Conservation (phyloP, 2,797 vertebrate genomes). For the Muraenolepis orangiensis region DNA sequence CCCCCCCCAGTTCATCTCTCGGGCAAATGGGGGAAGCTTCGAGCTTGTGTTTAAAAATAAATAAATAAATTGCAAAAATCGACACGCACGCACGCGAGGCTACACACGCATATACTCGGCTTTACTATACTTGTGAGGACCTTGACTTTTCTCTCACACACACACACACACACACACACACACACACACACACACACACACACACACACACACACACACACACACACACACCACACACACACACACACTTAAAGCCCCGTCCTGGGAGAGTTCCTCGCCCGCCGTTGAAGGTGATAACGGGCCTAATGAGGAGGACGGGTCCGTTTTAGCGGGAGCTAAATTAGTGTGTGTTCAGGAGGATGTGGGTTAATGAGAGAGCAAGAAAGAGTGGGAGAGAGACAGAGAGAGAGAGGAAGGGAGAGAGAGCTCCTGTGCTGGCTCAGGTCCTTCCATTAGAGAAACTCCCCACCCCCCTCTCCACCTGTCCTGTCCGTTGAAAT, state of each 20-base stretch:
- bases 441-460: conserved; percentile 52
- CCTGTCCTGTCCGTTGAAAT: conserved; percentile 22
- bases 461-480: conserved; percentile 34
- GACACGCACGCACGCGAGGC: neutral
- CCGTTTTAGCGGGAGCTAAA: conserved; percentile 57
- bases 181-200: too few species aligned
- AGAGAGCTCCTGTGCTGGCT: conserved; percentile 46
- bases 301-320: conserved; percentile 67
- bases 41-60: neutral
- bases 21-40: conserved; percentile 42
- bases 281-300: conserved; percentile 68
- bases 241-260: conserved; percentile 19
- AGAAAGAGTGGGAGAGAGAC: neutral
- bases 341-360: conserved; percentile 59
- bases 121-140: neutral
- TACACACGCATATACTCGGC: neutral
- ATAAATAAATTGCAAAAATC: neutral
- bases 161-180: too few species aligned
- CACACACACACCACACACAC: conserved; percentile 14
- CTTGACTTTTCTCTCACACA: neutral
- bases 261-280: conserved; percentile 43
- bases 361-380: conserved; percentile 57
- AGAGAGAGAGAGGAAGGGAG: neutral
- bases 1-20: conserved; percentile 46
- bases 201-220: neutral